Evolutionary conservation across 2,888 invertebrate species (phyloP), one percentile per base, ranked within the genome.

Genomic region (Yponomeuta sedellus): DNA sequence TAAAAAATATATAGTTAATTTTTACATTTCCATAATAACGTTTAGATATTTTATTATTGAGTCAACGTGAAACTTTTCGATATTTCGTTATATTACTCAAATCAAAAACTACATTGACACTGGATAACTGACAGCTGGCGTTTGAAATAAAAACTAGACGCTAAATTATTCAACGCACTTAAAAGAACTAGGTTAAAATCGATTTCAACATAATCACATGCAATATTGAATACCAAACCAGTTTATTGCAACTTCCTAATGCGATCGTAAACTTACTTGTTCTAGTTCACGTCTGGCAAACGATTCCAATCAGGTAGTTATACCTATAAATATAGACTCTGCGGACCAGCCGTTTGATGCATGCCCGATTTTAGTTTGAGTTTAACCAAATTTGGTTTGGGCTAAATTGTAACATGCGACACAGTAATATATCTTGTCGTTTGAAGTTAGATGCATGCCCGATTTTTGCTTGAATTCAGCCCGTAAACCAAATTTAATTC

Each of bases 1-100:
- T 86, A 82, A 81, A 88, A 87, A 87, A 88, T 85, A 71, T 69
- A 87, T 84, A 39, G 58, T 59, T 39, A 59, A 39, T 65, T 20
- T 19, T 20, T 59, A 52, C n/a, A 65, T 20, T 65, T 22, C 39
- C 58, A 12, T 65, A 34, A 64, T 57, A 28, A 28, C 28, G 34
- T 40, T 52, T 5, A 64, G 57, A 64, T 56, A 64, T 25, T 64
- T 64, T 64, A 64, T 64, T 64, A 64, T 64, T 63, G 63, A 63
- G 63, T 63, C 63, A 63, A 63, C 40, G 63, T 28, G 28, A 28
- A 16, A 62, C 1, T 39, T 34, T 52, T 52, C 44, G 44, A 52
- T 52, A 52, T 52, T 12, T 3, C 44, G 8, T 52, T 16, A 16
- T 5, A 52, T 44, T 52, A 22, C 22, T 19, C 34, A 11, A 8